A percentile compares a stretch with the other conserved stretches of the same genome.
phyloP scores from a whole-genome alignment of 2,888 invertebrate species.

The Eupithecia dodoneata region DNA sequence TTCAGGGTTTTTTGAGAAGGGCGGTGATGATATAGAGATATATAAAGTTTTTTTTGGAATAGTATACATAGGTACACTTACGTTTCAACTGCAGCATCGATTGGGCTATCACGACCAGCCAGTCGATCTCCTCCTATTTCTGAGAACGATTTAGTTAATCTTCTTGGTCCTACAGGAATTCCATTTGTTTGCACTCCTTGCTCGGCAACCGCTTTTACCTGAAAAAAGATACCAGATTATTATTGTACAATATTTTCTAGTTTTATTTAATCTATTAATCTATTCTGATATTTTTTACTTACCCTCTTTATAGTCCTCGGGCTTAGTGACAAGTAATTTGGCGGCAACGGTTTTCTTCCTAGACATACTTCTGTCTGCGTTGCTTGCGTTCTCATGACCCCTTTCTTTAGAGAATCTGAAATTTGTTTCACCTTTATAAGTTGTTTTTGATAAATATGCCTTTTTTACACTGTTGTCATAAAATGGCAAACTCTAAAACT shows the following conservation, averaged over 20 bases:
- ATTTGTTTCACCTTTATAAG: conserved; percentile 42
- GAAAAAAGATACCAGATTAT: conserved; percentile 34
- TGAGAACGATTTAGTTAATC: conserved; percentile 92
- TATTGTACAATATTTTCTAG: not conserved
- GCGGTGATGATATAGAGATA: too few relatives aligned
- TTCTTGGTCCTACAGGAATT: conserved; percentile 81
- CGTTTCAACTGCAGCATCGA: conserved; percentile 71
- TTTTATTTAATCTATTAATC: not conserved
- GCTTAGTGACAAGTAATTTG: conserved; percentile 89
- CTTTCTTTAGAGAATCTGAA: conserved; percentile 91
- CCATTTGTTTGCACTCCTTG: conserved; percentile 94
- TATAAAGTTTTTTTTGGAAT: not conserved
- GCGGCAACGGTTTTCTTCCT: conserved; percentile 88
- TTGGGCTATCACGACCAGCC: conserved; percentile 64
- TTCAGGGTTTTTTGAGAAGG: too few relatives aligned
- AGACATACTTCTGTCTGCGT: conserved; percentile 93
- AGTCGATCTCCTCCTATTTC: conserved; percentile 85
- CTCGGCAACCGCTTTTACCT: conserved; percentile 95
- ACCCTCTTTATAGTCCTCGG: conserved; percentile 93
- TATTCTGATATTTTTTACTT: conserved; percentile 47
- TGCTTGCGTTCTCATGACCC: conserved; percentile 96
- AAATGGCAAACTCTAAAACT: not conserved
- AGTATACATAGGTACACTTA: conserved; percentile 40
- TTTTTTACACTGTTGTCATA: too few relatives aligned
- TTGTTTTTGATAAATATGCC: too few relatives aligned